Evolutionary conservation across 2,888 invertebrate species (phyloP).

Genomic region (Ferrisia virgata): DNA sequence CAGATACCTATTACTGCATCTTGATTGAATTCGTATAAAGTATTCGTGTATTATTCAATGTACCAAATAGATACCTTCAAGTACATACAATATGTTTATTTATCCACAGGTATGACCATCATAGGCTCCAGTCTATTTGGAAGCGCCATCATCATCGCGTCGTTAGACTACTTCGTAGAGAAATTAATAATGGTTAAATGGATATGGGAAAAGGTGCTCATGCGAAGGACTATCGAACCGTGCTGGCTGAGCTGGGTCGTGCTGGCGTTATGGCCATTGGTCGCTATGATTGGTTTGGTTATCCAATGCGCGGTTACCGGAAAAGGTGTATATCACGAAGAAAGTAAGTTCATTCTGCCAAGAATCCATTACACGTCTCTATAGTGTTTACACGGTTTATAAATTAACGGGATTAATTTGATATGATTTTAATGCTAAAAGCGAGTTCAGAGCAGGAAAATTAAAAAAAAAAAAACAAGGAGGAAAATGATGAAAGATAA

Average conservation of each 20-base stretch:
- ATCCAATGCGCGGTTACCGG: slow-evolving; percentile 70
- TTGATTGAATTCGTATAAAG: too few relatives aligned
- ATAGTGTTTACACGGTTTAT: too few relatives aligned
- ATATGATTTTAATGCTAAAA: too few relatives aligned
- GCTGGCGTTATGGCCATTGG: slow-evolving; percentile 69
- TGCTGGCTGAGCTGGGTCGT: slow-evolving; percentile 74
- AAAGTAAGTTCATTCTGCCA: slow-evolving; percentile 55
- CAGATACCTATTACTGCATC: too few relatives aligned
- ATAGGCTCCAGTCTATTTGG: slow-evolving; percentile 74
- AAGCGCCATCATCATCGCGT: slow-evolving; percentile 67
- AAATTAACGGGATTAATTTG: too few relatives aligned
- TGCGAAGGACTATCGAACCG: slow-evolving; percentile 57
- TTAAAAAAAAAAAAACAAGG: too few relatives aligned
- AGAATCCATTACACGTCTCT: neutral
- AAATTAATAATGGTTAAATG: slow-evolving; percentile 67
- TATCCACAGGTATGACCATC: slow-evolving; percentile 62
- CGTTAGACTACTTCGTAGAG: slow-evolving; percentile 74
- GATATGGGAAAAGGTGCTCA: slow-evolving; percentile 53
- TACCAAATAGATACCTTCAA: too few relatives aligned
- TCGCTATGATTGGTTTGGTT: slow-evolving; percentile 65
- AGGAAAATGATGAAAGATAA: too few relatives aligned
- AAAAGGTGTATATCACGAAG: slow-evolving; percentile 63
- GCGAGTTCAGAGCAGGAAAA: too few relatives aligned
- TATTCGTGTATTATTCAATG: neutral
- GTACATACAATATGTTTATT: neutral